Base-by-base conservation (phyloP, 2,797 vertebrate genomes). In the Orestias chungarensis region DNA sequence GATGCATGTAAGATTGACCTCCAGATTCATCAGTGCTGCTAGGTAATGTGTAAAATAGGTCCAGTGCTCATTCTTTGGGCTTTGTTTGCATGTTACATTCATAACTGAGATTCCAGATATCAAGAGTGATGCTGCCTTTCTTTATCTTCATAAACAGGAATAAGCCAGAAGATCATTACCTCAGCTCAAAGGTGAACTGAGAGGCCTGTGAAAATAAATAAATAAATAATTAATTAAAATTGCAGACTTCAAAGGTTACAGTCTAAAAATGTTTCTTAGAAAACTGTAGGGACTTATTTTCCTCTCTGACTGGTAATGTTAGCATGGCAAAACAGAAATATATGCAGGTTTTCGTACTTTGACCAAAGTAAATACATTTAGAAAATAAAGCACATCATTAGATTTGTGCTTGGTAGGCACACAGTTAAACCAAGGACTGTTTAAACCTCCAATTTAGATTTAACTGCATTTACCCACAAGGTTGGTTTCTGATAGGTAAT, bases 1-100 rank as follows among this genome's bases (percentile, higher is more conserved):
- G 20, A n/a, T 55, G 55, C 23, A 10, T 62, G 40, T 62, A 11
- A 64, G 23, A 40, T 20, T 54, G 38, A 75, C 31, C 27, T 77
- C 0, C 14, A 15, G 38, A 35, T 68, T 0, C 52, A 43, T 74
- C 66, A 71, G 44, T 66, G 66, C 29, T 40, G 33, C 25, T 20
- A 35, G n/a, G 47, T 9, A 50, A 50, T 12, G 31, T 33, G 43
- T 3, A 20, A 33, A 35, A n/a, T 14, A 35, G 42, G 6, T 1
- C 35, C 23, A 10, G 23, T 52, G 3, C 12, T 40, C 18, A 44
- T 42, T 17, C 43, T 43, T 65, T 43, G 68, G 15, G 23, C n/a
- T 62, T 43, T 43, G 23, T 46, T 61, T 6, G 18, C n/a, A 40
- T 25, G 47, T 40, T 31, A 59, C 20, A n/a, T 40, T 61, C 9